These are phyloP conservation scores for Octopus sinensis DNA, from an alignment of 1,140 invertebrate genomes.

Conservation along the genomic window DNA sequence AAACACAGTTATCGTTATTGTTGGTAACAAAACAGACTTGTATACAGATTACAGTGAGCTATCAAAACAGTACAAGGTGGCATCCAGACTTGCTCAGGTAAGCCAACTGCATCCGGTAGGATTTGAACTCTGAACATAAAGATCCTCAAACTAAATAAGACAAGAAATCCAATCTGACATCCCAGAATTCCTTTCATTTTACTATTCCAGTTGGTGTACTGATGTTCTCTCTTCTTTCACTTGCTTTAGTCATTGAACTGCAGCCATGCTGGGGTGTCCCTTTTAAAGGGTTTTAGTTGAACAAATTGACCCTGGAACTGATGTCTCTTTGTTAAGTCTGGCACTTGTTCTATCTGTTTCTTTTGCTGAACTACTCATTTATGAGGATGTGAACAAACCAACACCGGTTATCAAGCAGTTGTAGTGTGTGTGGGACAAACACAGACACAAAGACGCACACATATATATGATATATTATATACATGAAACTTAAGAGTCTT, in stretches of 20 bases:
- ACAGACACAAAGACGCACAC: too few species aligned
- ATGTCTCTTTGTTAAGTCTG: too few species aligned
- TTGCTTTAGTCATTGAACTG: too few species aligned
- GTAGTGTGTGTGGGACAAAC: too few species aligned
- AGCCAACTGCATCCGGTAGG: conserved; percentile 20
- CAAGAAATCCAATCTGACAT: neutral
- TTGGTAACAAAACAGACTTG: conserved; percentile 61
- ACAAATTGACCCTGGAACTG: too few species aligned
- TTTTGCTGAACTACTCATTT: too few species aligned
- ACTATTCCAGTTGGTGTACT: neutral
- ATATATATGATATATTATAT: too few species aligned
- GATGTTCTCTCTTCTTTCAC: neutral
- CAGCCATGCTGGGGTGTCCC: neutral
- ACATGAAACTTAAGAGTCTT: too few species aligned
- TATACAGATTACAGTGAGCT: conserved; percentile 50
- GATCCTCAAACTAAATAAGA: neutral
- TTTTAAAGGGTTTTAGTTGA: neutral
- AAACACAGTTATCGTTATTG: conserved; percentile 53
- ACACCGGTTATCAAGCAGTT: too few species aligned
- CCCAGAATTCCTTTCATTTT: neutral
- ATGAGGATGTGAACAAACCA: too few species aligned
- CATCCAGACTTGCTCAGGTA: conserved; percentile 61
- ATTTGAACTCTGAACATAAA: neutral
- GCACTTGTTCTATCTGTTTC: too few species aligned
- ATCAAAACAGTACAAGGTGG: conserved; percentile 59